These are phyloP conservation scores for Tamandua tetradactyla DNA, from an alignment of 2,797 vertebrate species.

Conservation along the genomic window DNA sequence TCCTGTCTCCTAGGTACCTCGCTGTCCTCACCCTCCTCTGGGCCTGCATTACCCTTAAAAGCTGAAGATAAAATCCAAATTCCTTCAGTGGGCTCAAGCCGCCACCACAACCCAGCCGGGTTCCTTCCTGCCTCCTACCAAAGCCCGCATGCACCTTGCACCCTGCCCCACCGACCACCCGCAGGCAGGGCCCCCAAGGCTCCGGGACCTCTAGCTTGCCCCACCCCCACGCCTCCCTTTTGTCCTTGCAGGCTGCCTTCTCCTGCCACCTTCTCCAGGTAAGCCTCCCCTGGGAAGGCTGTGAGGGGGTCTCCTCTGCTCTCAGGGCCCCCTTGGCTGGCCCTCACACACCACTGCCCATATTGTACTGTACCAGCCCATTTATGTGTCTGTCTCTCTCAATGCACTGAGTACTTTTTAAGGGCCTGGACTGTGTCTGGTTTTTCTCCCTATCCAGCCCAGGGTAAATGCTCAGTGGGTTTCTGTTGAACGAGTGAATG, in stretches of 20 bases:
- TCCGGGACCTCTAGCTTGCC: too few relatives aligned
- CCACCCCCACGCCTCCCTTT: not conserved
- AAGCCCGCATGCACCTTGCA: not conserved
- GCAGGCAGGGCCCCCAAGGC: not conserved
- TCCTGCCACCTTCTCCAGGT: not conserved
- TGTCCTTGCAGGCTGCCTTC: not conserved
- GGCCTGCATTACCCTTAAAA: not conserved
- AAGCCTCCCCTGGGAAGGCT: not conserved
- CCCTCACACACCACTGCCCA: not conserved
- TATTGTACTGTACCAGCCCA: not conserved
- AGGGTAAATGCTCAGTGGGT: not conserved
- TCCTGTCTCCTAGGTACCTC: not conserved
- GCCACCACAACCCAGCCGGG: not conserved
- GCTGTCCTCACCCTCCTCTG: not conserved
- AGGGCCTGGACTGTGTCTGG: not conserved
- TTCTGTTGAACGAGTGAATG: not conserved
- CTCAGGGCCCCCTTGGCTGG: not conserved
- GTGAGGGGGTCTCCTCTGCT: not conserved
- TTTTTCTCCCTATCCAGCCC: conserved; percentile 11
- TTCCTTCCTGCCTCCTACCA: not conserved
- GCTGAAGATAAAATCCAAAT: not conserved
- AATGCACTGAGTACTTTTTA: not conserved
- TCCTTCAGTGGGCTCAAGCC: not conserved
- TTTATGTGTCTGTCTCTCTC: not conserved
- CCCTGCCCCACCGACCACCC: too few relatives aligned